These are phyloP conservation scores for Hypocryptadius cinnamomeus DNA, from an alignment of 2,113 vertebrate genomes.

Conservation along the genomic window DNA sequence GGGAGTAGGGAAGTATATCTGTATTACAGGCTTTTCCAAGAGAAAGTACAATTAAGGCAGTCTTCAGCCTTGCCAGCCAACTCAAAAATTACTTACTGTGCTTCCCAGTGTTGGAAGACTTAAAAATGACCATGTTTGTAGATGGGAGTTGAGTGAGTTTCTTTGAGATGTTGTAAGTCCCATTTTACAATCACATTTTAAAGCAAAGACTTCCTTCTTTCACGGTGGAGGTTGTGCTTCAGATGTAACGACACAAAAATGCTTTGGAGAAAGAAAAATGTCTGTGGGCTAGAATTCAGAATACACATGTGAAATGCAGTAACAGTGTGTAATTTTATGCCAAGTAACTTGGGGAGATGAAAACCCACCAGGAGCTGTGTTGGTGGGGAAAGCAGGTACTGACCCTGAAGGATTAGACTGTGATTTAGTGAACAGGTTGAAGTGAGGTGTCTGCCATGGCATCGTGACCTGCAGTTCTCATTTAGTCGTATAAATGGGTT, in stretches of 20 bases:
- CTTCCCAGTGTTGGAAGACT: not conserved
- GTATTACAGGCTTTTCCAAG: not conserved
- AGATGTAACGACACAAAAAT: not conserved
- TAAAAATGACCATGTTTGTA: not conserved
- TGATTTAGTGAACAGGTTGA: not conserved
- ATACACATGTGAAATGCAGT: not conserved
- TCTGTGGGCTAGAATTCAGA: not conserved
- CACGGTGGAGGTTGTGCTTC: not conserved
- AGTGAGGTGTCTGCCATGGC: not conserved
- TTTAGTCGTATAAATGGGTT: fast-evolving
- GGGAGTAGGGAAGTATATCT: not conserved
- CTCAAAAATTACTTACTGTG: not conserved
- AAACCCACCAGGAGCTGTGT: not conserved
- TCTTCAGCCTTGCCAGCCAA: not conserved
- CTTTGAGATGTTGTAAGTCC: not conserved
- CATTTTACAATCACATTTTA: not conserved
- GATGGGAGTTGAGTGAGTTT: not conserved
- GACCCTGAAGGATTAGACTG: not conserved
- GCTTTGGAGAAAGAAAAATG: not conserved
- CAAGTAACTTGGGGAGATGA: not conserved
- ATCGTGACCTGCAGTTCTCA: not conserved
- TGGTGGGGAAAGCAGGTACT: not conserved
- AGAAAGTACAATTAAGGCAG: not conserved
- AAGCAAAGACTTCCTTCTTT: not conserved
- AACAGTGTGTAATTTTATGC: not conserved